These are phyloP conservation scores for Drosophila aff. DNA, from an alignment of 1,140 invertebrate species.

Conservation along the genomic window DNA sequence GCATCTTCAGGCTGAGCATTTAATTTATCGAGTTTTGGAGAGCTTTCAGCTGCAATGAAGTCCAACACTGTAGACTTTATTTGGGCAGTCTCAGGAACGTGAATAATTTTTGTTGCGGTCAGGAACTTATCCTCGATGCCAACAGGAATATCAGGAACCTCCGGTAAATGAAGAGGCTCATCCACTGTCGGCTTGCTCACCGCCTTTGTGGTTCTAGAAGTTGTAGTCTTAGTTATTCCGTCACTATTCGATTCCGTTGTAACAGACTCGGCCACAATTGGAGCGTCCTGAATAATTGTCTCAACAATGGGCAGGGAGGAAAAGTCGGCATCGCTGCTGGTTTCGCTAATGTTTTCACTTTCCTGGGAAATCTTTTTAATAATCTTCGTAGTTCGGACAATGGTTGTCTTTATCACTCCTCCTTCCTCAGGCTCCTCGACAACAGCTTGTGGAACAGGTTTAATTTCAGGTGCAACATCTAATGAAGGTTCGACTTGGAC, in stretches of 20 bases:
- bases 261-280: conserved; percentile 66
- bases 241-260: conserved; percentile 71
- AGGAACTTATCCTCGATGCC: conserved; percentile 17
- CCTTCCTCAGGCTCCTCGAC: conserved; percentile 31
- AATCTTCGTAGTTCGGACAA: conserved; percentile 75
- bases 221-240: conserved; percentile 72
- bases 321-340: conserved; percentile 48
- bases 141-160: conserved; percentile 6
- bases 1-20: conserved; percentile 6
- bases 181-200: conserved; percentile 37
- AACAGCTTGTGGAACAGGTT: not conserved
- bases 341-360: conserved; percentile 60
- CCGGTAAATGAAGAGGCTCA: conserved; percentile 5
- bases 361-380: conserved; percentile 76
- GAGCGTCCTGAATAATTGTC: conserved; percentile 57
- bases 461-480: not conserved
- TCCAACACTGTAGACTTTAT: conserved; percentile 51
- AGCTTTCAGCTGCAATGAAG: conserved; percentile 42
- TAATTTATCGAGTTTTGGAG: conserved; percentile 9
- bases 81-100: not conserved
- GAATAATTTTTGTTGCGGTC: not conserved
- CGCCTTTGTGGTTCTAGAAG: conserved; percentile 62
- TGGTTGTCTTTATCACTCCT: conserved; percentile 72
- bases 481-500: conserved; percentile 16
- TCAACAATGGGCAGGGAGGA: conserved; percentile 44